Evolutionary conservation across 2,888 invertebrate species (phyloP), one percentile per base, ranked within the genome.

Genomic region (Heteromurus nitidus): DNA sequence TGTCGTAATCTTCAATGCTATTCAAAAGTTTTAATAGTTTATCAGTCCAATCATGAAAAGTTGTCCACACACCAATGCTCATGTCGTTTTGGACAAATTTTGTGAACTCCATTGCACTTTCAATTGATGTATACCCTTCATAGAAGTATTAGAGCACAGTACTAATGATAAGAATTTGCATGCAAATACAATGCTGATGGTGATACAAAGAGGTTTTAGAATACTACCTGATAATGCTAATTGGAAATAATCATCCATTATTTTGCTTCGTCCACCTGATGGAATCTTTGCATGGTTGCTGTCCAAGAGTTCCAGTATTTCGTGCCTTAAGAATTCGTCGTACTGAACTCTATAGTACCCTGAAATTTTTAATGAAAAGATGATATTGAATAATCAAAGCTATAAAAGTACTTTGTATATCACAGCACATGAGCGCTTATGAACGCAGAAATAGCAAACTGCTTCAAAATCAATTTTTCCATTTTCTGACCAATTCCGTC

Each of bases 191-290:
- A n/a, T n/a, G n/a, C n/a, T n/a, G n/a, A n/a, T n/a, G n/a, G n/a
- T n/a, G n/a, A n/a, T n/a, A n/a, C n/a, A n/a, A n/a, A n/a, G n/a
- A n/a, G n/a, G n/a, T n/a, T n/a, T n/a, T n/a, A n/a, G n/a, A 22
- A 3, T 13, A 2, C 20, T 31, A 84, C 84, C 82, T 55, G 80
- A 44, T 2, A 68, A 22, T 3, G 80, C 82, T n/a, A 84, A 53
- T 9, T 76, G 69, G 26, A 82, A 82, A 28, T 81, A 81, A 31
- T 84, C 84, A 65, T 82, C 65, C n/a, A 84, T n/a, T 24, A 84
- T 28, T 77, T 82, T 80, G 30, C 74, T 67, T 44, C 82, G 58
- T 50, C 70, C 74, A 16, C 47, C 16, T 22, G 79, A 16, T 31
- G 82, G 67, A 30, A 84, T 75, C 24, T 26, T 31, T 22, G 5